Evolutionary conservation across 1,140 invertebrate species (phyloP), one percentile per base, ranked within the genome.

Genomic region (Drosophila busckii): DNA sequence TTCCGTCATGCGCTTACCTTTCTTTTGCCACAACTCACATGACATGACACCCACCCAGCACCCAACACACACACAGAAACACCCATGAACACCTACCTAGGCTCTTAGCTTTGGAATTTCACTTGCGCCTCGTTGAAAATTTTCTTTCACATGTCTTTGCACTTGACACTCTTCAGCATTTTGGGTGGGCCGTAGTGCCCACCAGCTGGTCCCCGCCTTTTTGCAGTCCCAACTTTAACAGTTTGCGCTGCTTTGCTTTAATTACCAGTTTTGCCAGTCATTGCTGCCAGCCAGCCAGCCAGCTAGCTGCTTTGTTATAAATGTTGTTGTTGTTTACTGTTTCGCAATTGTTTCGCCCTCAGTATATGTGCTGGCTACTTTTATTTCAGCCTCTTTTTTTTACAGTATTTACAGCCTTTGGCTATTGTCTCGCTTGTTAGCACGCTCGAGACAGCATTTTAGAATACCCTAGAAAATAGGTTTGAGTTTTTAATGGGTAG

Each of bases 371-470:
- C 16, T 37, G 37, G 59, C 59, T 56, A 62, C 59, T 62, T 56
- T 62, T 56, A 44, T 49, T 62, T 62, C n/a, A 48, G 37, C 37
- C 53, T 59, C n/a, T n/a, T n/a, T n/a, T n/a, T n/a, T 59, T 58
- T 59, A 34, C 32, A 69, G 46, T 65, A 69, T 53, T 65, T 69
- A 58, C 75, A 73, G 73, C 75, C 62, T 70, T 58, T 69, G 69
- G 75, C 69, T 49, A 80, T 80, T 80, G 75, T 80, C 75, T 80
- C 55, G 60, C 75, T 75, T 69, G 73, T 82, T 82, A 69, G 50
- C 60, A 53, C 38, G 15, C 15, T 55, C 50, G 50, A 37, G 26
- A 62, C 63, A 70, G 44, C 56, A 67, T 71, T 82, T 65, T 31
- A 23, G 16, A n/a, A 16, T 49, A 42, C 42, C 23, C 44, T 35